A percentile compares a stretch with the other conserved stretches of the same genome.
Conservation (phyloP, 2,888 invertebrate species). For the Cordilura impudica region DNA sequence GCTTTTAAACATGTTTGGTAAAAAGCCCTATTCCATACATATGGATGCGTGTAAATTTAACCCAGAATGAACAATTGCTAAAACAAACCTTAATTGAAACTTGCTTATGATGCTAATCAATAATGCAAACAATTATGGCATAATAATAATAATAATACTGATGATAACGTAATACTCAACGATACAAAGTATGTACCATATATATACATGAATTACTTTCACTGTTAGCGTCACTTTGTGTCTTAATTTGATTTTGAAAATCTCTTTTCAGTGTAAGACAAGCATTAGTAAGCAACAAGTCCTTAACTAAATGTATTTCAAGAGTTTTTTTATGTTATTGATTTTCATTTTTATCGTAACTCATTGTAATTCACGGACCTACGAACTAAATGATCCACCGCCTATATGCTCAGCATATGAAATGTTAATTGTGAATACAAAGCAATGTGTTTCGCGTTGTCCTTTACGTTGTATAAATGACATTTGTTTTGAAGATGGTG, state of each 20-base stretch:
- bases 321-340: neutral
- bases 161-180: conserved; percentile 16
- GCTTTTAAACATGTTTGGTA: too few relatives aligned
- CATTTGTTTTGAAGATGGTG: conserved; percentile 70
- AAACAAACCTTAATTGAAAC: neutral
- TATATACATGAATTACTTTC: conserved; percentile 20
- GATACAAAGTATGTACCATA: too few relatives aligned
- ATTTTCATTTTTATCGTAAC: neutral
- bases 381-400: conserved; percentile 68
- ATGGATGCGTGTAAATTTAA: conserved; percentile 1
- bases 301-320: neutral
- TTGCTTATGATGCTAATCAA: conserved; percentile 20
- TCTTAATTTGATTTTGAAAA: neutral
- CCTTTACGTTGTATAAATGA: conserved; percentile 70
- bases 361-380: conserved; percentile 19
- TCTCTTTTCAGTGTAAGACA: neutral
- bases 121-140: conserved; percentile 25
- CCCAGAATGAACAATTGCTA: neutral
- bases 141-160: conserved; percentile 16
- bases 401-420: conserved; percentile 72
- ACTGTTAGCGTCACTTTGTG: too few relatives aligned
- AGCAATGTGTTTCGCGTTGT: conserved; percentile 72
- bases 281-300: neutral
- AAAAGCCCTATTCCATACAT: too few relatives aligned
- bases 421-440: conserved; percentile 72